Evolutionary conservation across 2,113 vertebrate genomes (phyloP).

Genomic region (Tachysurus fulvidraco): DNA sequence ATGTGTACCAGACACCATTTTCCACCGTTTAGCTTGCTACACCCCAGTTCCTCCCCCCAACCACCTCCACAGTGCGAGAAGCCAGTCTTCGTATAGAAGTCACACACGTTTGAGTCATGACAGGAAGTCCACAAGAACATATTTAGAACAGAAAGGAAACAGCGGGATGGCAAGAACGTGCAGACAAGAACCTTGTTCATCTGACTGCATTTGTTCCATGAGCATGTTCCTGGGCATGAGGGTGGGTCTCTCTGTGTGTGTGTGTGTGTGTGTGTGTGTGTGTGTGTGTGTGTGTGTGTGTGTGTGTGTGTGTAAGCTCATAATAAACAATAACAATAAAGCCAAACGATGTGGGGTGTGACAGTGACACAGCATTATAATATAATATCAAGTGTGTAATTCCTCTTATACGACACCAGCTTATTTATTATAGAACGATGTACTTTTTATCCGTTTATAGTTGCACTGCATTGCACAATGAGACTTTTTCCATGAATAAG

Average conservation of each 20-base stretch:
- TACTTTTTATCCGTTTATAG: background rate
- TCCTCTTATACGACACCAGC: background rate
- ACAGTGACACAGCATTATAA: background rate
- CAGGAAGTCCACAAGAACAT: background rate
- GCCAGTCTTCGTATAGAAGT: background rate
- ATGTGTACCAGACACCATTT: background rate
- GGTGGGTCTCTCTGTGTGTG: too few relatives aligned
- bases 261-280: background rate
- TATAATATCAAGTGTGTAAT: background rate
- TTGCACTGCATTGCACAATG: background rate
- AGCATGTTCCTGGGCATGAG: background rate
- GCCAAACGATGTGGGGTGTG: background rate
- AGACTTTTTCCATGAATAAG: background rate
- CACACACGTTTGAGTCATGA: background rate
- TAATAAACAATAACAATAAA: background rate
- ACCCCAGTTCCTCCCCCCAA: background rate
- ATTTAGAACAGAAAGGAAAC: constrained; percentile 25
- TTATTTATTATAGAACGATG: background rate
- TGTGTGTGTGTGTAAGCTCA: background rate
- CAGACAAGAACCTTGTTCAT: background rate
- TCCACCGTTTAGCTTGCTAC: background rate
- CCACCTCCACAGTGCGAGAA: too few relatives aligned
- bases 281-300: too few relatives aligned
- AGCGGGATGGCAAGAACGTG: background rate
- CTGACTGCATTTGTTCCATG: background rate